Evolutionary conservation across 2,797 vertebrate species (phyloP).

Genomic region (Anableps anableps): DNA sequence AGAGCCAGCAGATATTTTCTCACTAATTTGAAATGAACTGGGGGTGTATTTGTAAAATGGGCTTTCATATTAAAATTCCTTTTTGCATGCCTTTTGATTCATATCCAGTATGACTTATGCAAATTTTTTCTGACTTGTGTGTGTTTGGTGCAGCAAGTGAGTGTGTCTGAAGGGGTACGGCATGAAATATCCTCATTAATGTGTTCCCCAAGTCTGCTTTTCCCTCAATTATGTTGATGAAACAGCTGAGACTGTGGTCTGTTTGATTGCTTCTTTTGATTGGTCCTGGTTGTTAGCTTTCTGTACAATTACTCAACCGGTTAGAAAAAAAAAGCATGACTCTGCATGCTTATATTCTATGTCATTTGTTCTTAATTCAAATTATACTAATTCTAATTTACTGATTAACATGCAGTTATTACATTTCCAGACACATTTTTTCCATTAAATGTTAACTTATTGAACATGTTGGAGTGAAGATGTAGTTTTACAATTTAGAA

Average conservation of each 20-base stretch:
- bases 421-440: not conserved
- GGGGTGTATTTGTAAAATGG: constrained; percentile 36
- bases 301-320: constrained; percentile 9
- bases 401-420: not conserved
- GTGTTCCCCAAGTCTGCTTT: constrained; percentile 18
- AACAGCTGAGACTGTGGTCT: constrained; percentile 1
- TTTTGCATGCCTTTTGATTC: constrained; percentile 20
- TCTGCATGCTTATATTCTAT: not conserved
- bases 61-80: constrained; percentile 31
- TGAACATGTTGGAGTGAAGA: not conserved
- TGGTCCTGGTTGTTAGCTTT: constrained; percentile 11
- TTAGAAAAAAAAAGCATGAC: not conserved
- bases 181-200: constrained; percentile 18
- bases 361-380: not conserved
- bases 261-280: constrained; percentile 29
- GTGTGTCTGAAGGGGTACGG: not conserved
- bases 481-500: not conserved
- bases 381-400: not conserved
- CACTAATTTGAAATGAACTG: constrained; percentile 47
- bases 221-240: constrained; percentile 12
- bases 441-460: not conserved
- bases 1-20: constrained; percentile 45
- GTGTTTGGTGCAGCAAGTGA: not conserved
- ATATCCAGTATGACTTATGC: constrained; percentile 22
- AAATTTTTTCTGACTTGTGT: constrained; percentile 8